phyloP scores from a whole-genome alignment of 2,113 vertebrate species.

The Perognathus longimembris region DNA sequence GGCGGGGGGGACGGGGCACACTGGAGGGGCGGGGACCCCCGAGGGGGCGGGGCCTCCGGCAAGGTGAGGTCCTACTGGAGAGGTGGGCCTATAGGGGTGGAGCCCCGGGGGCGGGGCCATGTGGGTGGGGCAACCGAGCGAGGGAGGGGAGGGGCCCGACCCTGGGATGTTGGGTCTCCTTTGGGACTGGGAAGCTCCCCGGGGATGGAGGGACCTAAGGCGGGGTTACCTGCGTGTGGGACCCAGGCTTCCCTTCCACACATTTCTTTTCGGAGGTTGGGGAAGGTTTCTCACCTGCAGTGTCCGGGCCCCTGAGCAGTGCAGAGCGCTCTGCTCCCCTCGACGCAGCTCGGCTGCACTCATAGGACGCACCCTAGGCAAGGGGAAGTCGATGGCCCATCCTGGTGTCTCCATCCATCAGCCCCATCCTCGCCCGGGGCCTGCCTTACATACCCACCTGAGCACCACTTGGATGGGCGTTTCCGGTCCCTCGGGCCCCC shows the following conservation, averaged over 20 bases:
- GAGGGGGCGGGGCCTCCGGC: too few relatives aligned
- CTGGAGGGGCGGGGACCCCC: neutral
- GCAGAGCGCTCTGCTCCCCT: slow-evolving; percentile 82
- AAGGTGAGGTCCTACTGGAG: neutral
- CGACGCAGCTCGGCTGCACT: slow-evolving; percentile 77
- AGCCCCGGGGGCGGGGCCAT: neutral
- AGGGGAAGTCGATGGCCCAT: neutral
- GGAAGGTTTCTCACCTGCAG: slow-evolving; percentile 79
- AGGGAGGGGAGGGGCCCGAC: too few relatives aligned
- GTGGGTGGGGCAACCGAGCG: too few relatives aligned
- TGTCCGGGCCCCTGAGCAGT: slow-evolving; percentile 83
- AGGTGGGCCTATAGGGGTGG: neutral
- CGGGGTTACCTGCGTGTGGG: rapidly evolving
- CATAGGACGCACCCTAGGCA: slow-evolving; percentile 86
- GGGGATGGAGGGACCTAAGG: neutral
- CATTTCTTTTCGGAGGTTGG: rapidly evolving
- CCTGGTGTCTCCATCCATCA: neutral
- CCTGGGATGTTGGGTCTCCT: too few relatives aligned
- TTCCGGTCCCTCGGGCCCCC: slow-evolving; percentile 57
- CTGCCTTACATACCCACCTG: slow-evolving; percentile 75
- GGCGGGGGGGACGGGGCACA: neutral
- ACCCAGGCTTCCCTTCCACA: neutral
- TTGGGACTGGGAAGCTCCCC: neutral
- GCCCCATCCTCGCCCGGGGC: neutral
- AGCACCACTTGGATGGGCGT: slow-evolving; percentile 84